phyloP scores from a whole-genome alignment of 1,140 invertebrate species.

The Sarcophaga bullata region DNA sequence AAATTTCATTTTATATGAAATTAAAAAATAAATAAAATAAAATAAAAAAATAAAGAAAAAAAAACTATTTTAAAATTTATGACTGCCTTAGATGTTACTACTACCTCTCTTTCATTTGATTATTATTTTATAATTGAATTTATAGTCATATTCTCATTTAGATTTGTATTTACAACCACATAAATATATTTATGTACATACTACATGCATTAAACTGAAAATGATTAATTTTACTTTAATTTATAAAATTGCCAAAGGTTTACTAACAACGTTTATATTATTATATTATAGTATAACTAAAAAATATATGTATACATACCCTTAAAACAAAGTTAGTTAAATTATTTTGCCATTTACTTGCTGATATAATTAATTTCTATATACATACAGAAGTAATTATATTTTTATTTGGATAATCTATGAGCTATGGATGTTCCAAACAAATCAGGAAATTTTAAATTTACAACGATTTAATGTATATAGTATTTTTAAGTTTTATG shows the following conservation, averaged over 20 bases:
- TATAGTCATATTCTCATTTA: slow-evolving; percentile 5
- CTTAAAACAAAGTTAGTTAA: neutral
- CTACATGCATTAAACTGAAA: neutral
- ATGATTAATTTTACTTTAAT: slow-evolving; percentile 15
- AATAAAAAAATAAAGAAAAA: neutral
- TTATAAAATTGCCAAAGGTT: slow-evolving; percentile 18
- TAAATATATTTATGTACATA: neutral
- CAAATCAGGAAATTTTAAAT: slow-evolving; percentile 19
- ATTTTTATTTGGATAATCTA: too few species aligned
- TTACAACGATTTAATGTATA: neutral
- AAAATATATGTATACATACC: neutral
- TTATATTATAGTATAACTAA: neutral
- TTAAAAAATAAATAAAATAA: neutral
- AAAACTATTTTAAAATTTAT: slow-evolving; percentile 21
- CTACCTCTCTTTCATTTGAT: slow-evolving; percentile 29
- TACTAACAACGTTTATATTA: slow-evolving; percentile 10
- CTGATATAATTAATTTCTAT: slow-evolving; percentile 2
- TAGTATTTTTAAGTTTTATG: slow-evolving; percentile 5
- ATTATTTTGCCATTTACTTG: slow-evolving; percentile 18
- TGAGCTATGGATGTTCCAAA: too few species aligned
- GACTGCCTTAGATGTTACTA: slow-evolving; percentile 40
- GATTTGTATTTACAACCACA: neutral
- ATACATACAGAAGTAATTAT: too few species aligned
- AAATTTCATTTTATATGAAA: slow-evolving; percentile 2
- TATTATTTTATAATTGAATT: neutral